Base-by-base conservation (phyloP, 2,797 vertebrate genomes). In the Pelochelys cantorii region DNA sequence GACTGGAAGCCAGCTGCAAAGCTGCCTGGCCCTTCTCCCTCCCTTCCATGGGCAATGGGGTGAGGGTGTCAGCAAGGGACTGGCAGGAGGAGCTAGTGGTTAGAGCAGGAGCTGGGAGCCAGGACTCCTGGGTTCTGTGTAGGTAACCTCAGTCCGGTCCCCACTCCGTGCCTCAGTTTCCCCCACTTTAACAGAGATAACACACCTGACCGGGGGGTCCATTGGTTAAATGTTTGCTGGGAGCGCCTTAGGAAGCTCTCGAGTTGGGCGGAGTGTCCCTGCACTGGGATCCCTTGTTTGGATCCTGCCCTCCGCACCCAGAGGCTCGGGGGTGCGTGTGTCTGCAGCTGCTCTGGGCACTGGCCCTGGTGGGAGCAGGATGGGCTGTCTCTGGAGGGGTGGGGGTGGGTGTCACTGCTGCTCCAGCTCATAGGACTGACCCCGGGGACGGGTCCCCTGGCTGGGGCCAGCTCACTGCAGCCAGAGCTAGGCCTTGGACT, bases 301-400 rank as follows among this genome's bases (percentile, higher is more conserved):
- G 83, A 75, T 37, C 68, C 59, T 77, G 48, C 77, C 87, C 77
- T 59, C 42, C 42, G 42, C 42, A 6, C 42, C 42, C 42, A 42
- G 42, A 42, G 42, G 42, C 42, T 42, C 7, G 42, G 4, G 42
- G 42, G 5, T 42, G 42, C 42, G 6, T 42, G 42, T 42, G 42
- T 42, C 48, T 82, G 81, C 81, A 87, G 85, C 31, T 15, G 31
- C 62, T 31, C 90, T 84, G 62, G 75, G 86, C 59, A 81, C 75
- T n/a, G 85, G 34, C 55, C 7, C 4, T 15, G 15, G 52, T 7
- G 31, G 22, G 60, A 27, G 87, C 81, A 77, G 55, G 74, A 81
- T 48, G 79, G 81, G 91, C 65, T 86, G 95, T 79, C 83, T n/a
- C 91, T 87, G 83, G 75, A 37, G 78, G 71, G 79, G 68, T 85